Evolutionary conservation across 2,113 vertebrate genomes (phyloP).

Genomic region (Macroglossus sobrinus): DNA sequence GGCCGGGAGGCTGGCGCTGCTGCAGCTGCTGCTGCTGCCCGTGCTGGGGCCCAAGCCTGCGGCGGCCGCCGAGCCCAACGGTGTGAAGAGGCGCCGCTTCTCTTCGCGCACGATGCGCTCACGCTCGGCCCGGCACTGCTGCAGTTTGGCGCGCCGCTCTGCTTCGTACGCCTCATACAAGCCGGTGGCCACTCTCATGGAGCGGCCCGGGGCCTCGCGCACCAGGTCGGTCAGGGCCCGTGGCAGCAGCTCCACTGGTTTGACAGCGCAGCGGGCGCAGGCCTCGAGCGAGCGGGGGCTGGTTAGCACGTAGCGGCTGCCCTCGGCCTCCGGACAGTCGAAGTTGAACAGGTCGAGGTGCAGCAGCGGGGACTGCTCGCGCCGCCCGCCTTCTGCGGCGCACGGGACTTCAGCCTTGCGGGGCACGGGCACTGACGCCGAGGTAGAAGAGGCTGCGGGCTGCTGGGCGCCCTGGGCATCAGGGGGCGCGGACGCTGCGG

Average conservation of each 20-base stretch:
- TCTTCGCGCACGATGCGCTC: slow-evolving; percentile 95
- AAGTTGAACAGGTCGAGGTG: slow-evolving; percentile 98
- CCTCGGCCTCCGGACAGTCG: slow-evolving; percentile 92
- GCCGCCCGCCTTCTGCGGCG: slow-evolving; percentile 66
- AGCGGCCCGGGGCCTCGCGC: slow-evolving; percentile 91
- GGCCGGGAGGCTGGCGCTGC: slow-evolving; percentile 73
- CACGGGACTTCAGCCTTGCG: slow-evolving; percentile 50
- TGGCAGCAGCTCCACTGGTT: slow-evolving; percentile 94
- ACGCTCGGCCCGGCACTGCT: slow-evolving; percentile 93
- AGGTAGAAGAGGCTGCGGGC: slow-evolving; percentile 61
- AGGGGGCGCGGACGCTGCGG: slow-evolving; percentile 12
- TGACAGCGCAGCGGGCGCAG: slow-evolving; percentile 95
- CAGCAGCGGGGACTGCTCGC: slow-evolving; percentile 87
- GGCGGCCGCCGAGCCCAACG: slow-evolving; percentile 59
- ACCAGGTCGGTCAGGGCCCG: slow-evolving; percentile 91
- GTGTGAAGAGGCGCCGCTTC: slow-evolving; percentile 89
- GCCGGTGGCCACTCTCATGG: slow-evolving; percentile 94
- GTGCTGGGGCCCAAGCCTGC: neutral
- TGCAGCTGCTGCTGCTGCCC: slow-evolving; percentile 61
- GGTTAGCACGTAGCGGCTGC: slow-evolving; percentile 97
- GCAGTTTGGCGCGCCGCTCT: slow-evolving; percentile 91
- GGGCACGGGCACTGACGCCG: slow-evolving; percentile 52
- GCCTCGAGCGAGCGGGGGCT: slow-evolving; percentile 97
- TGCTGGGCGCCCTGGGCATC: slow-evolving; percentile 67
- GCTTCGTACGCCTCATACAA: slow-evolving; percentile 94